Conservation (phyloP, 2,797 vertebrate species). For the Hydrocynus forskahlii region DNA sequence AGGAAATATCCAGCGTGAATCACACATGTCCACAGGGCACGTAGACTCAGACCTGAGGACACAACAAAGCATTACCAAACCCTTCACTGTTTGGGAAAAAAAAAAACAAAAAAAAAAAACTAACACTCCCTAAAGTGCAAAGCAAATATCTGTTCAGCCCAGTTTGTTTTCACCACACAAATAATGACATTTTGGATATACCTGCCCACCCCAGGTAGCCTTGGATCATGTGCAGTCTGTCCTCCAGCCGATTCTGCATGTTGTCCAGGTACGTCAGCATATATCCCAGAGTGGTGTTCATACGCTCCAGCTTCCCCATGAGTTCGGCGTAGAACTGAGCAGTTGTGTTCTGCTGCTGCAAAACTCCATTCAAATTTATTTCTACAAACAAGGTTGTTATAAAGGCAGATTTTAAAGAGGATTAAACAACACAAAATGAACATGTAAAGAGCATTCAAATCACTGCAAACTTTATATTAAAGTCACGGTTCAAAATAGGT, state of each 20-base stretch:
- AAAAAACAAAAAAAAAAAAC: background rate
- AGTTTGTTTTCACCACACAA: background rate
- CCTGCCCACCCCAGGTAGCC: slow-evolving; percentile 77
- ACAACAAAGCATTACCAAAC: background rate
- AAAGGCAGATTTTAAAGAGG: background rate
- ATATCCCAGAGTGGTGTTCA: slow-evolving; percentile 81
- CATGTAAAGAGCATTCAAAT: background rate
- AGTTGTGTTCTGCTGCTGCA: slow-evolving; percentile 78
- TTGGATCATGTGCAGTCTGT: slow-evolving; percentile 76
- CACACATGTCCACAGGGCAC: slow-evolving; percentile 75
- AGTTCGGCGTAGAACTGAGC: slow-evolving; percentile 75
- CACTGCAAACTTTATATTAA: background rate
- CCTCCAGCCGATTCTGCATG: slow-evolving; percentile 76
- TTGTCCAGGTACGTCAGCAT: slow-evolving; percentile 74
- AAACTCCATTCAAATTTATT: slow-evolving; percentile 74
- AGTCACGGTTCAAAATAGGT: no score
- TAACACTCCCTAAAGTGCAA: no score
- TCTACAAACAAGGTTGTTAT: slow-evolving; percentile 65
- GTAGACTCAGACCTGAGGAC: slow-evolving; percentile 75
- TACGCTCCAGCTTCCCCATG: slow-evolving; percentile 79
- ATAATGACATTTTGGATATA: slow-evolving; percentile 49
- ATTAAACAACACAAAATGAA: no score
- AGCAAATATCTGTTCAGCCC: background rate
- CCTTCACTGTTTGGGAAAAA: background rate
- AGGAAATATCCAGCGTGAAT: slow-evolving; percentile 76